Percentiles rank a stretch among this genome's conserved stretches.
phyloP scores from a whole-genome alignment of 2,888 invertebrate genomes.

The Hybos culiciformis region DNA sequence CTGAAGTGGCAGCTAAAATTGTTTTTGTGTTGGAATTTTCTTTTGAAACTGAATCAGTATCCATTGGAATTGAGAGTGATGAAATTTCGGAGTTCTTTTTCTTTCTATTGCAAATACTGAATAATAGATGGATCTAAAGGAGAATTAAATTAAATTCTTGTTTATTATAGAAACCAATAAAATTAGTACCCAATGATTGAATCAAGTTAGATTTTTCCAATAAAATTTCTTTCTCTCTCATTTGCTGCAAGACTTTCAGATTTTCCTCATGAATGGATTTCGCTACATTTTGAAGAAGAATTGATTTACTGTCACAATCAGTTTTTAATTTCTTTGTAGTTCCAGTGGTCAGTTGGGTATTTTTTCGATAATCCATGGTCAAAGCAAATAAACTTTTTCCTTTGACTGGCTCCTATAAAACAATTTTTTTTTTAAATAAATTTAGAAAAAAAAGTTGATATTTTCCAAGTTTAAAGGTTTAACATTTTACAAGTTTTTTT shows the following conservation, averaged over 20 bases:
- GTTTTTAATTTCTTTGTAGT: too few species aligned
- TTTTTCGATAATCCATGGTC: too few species aligned
- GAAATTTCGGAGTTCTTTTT: conserved; percentile 9
- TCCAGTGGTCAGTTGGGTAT: conserved; percentile 27
- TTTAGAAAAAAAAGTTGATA: too few species aligned
- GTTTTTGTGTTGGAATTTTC: not conserved
- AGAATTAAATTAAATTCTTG: not conserved
- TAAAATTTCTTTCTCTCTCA: conserved; percentile 62
- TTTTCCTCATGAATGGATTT: conserved; percentile 62
- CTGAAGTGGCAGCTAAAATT: not conserved
- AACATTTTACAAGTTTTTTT: too few species aligned
- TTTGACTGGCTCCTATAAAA: conserved; percentile 15
- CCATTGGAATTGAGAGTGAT: not conserved
- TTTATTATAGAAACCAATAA: not conserved
- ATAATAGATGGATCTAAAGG: conserved; percentile 26
- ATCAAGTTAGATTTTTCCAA: conserved; percentile 57
- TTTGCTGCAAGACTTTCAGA: conserved; percentile 45
- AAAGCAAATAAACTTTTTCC: conserved; percentile 41
- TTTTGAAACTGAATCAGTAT: not conserved
- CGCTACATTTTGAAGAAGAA: conserved; percentile 36
- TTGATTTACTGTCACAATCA: conserved; percentile 17
- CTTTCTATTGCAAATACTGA: conserved; percentile 20
- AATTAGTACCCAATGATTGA: conserved; percentile 28
- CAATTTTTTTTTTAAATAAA: not conserved
- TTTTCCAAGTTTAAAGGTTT: too few species aligned